phyloP scores from a whole-genome alignment of 2,888 invertebrate species.

The Drosophila bunnanda region DNA sequence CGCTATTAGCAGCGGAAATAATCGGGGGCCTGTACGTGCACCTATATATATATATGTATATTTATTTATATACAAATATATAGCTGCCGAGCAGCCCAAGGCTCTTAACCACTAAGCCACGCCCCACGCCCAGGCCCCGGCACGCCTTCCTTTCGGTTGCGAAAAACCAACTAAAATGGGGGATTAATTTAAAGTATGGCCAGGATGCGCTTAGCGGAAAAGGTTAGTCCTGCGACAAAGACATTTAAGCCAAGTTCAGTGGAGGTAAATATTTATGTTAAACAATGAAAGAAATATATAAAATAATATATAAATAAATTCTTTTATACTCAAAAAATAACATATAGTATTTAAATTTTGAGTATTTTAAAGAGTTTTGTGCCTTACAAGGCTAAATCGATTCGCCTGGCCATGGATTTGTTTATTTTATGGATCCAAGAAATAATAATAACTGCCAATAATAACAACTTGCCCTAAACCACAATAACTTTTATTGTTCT shows the following conservation, averaged over 20 bases:
- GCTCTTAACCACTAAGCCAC: conserved; percentile 21
- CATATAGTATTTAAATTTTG: not conserved
- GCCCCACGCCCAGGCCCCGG: not conserved
- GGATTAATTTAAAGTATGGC: conserved; percentile 27
- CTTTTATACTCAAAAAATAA: not conserved
- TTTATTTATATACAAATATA: not conserved
- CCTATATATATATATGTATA: conserved; percentile 3
- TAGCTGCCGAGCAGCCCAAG: conserved; percentile 12
- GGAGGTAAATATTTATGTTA: not conserved
- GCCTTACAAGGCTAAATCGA: not conserved
- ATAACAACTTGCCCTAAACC: not conserved
- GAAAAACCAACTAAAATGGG: conserved; percentile 12
- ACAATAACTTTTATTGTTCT: not conserved
- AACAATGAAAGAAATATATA: no score
- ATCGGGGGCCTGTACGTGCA: conserved; percentile 20
- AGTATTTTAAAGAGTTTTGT: no score
- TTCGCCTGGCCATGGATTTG: not conserved
- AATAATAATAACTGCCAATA: no score
- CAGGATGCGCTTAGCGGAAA: conserved; percentile 7
- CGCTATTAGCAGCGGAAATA: conserved; percentile 44
- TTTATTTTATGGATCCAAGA: no score
- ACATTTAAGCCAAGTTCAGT: conserved; percentile 16
- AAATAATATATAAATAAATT: not conserved
- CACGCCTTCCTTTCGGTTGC: conserved; percentile 1
- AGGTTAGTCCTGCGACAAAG: conserved; percentile 8